phyloP scores from a whole-genome alignment of 2,888 invertebrate species.

The Chironomus riparius region DNA sequence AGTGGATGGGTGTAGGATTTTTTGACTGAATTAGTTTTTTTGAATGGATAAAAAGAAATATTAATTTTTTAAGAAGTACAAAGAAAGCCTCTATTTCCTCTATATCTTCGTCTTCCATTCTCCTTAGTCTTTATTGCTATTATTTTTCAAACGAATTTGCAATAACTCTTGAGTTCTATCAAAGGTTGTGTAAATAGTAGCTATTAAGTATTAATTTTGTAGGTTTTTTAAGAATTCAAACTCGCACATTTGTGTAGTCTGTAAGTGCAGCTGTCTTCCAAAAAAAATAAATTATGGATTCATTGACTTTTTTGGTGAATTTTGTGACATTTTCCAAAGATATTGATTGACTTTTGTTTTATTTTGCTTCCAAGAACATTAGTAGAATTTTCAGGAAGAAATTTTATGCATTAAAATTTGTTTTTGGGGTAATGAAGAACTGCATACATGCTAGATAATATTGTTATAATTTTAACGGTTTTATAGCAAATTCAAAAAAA shows the following conservation, averaged over 20 bases:
- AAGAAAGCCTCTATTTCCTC: neutral
- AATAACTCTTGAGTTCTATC: neutral
- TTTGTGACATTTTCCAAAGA: neutral
- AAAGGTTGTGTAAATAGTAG: neutral
- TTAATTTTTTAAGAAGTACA: neutral
- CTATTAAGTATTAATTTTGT: neutral
- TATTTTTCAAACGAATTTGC: neutral
- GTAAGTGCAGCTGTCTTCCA: neutral
- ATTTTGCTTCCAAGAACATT: no score
- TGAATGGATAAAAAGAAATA: neutral
- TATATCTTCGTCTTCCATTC: neutral
- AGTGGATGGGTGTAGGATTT: constrained; percentile 14
- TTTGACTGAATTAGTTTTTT: constrained; percentile 11
- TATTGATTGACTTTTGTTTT: no score
- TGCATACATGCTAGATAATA: no score
- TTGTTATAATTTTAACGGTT: no score
- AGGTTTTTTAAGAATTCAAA: neutral
- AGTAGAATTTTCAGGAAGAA: no score
- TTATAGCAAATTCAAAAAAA: no score
- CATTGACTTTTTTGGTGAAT: no score
- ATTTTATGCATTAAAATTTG: no score
- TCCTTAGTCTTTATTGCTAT: neutral
- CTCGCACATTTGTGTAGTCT: no score
- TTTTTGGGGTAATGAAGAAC: no score
- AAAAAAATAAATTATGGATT: neutral